Evolutionary conservation across 2,797 vertebrate species (phyloP).

Genomic region (Prionace glauca): DNA sequence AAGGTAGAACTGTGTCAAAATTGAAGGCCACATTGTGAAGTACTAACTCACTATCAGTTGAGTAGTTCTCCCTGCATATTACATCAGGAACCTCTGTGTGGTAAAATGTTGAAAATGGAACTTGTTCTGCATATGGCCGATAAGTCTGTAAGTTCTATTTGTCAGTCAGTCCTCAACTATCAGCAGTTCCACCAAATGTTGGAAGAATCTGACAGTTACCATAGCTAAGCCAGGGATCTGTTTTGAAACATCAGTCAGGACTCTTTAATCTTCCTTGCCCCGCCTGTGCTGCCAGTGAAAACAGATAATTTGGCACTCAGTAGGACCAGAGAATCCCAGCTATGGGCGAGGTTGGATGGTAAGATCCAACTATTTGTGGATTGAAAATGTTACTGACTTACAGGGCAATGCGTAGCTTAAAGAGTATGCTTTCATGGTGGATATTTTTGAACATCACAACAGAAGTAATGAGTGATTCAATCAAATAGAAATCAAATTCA

Average conservation of each 20-base stretch:
- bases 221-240: no score
- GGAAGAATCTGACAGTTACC: not conserved
- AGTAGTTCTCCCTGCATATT: not conserved
- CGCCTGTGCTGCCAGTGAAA: no score
- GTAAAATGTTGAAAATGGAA: not conserved
- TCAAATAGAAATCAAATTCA: not conserved
- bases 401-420: not conserved
- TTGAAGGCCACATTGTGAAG: not conserved
- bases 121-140: no score
- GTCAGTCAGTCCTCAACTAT: not conserved
- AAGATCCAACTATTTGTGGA: no score
- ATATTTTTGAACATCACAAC: not conserved
- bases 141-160: not conserved
- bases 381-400: no score
- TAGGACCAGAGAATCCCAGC: no score
- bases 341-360: no score
- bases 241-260: not conserved
- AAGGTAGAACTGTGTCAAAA: not conserved
- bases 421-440: not conserved
- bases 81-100: not conserved
- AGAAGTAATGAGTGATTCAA: not conserved
- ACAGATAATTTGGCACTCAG: no score
- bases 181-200: not conserved
- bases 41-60: not conserved
- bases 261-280: no score